Base-by-base conservation (phyloP, 1,140 invertebrate genomes). In the Xylocopa sonorina region DNA sequence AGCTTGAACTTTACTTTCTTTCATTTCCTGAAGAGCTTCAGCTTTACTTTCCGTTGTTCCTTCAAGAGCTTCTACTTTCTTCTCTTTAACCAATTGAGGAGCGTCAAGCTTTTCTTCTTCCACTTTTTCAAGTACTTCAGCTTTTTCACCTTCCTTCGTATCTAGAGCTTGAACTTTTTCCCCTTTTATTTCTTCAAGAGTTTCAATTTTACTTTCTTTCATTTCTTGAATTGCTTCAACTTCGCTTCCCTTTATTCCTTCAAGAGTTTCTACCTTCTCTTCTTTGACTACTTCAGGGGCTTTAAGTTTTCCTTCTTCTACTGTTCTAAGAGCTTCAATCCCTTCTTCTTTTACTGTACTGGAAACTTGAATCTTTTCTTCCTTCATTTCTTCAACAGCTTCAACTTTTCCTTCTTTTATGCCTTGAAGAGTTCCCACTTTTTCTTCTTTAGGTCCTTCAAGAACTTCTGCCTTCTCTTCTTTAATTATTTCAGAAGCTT, bases 21-120 rank as follows among this genome's bases (percentile, higher is more conserved):
- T 10, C 0, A 21, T 14, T 67, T 1, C 1, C 0, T 43, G 34
- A 5, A 18, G 2, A 0, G 6, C 21, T 27, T 55, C 5, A 9
- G 7, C 34, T 27, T 16, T 24, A 2, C 32, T 5, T 0, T 16
- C 4, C 3, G 9, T 43, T 4, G 18, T 10, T 0, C 0, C n/a
- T 0, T 24, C 34, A 16, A n/a, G 6, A 3, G 10, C 3, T 10
- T 38, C 21, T 0, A 10, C 10, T n/a, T 34, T 24, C 5, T 0
- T 6, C 10, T 57, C 55, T 3, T 7, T 1, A 0, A 32, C 0
- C 0, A 0, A 16, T 10, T 57, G 27, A 3, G 21, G 0, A 1
- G 55, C 1, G 18, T 10, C 55, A 21, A 32, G 1, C 16, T 32
- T 57, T 32, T 32, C 55, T 21, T 57, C 27, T 9, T 0, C 16